Base-by-base conservation (phyloP, 2,888 invertebrate species). In the Rhamphomyia laevipes region DNA sequence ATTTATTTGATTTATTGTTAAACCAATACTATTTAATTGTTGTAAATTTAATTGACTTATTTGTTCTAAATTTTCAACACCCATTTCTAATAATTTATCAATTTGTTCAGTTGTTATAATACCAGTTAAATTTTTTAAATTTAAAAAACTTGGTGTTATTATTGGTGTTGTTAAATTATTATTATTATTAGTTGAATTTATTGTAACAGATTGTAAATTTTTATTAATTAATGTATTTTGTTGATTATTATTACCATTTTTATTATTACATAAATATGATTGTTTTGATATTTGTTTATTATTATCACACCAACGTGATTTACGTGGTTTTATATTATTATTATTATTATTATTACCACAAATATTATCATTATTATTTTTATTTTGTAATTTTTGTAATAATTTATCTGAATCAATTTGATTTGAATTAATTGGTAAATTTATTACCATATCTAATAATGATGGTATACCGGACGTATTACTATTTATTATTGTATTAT, bases 61-160 rank as follows among this genome's bases (percentile, higher is more conserved):
- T 58, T 80, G 78, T 57, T 79, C 77, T 59, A 80, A 69, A 64
- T 77, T 78, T 48, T 74, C 74, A 42, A 80, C 77, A 48, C 80
- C 79, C 67, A 78, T 72, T 64, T 74, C 74, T 7, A 73, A 71
- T 42, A 80, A 68, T 59, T 77, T 77, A n/a, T 73, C 68, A 61
- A 80, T 78, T 61, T 78, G 77, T 51, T 76, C 73, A 5, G 71
- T 65, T 48, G 76, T 74, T 50, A 80, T 65, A 45, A 79, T 76
- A 42, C 76, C 75, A 15, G 72, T 76, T 55, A 80, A 66, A 63
- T 78, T 77, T 62, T 74, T 75, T 50, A 78, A 71, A 63, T 73
- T 75, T 54, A 79, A 63, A 58, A 77, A 73, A 60, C 73, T 66
- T 45, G 58, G 62, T 17, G 59, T 49, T 52, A 13, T 6, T 15